These are phyloP conservation scores for Spisula solida DNA, from an alignment of 2,888 invertebrate genomes.

Conservation along the genomic window DNA sequence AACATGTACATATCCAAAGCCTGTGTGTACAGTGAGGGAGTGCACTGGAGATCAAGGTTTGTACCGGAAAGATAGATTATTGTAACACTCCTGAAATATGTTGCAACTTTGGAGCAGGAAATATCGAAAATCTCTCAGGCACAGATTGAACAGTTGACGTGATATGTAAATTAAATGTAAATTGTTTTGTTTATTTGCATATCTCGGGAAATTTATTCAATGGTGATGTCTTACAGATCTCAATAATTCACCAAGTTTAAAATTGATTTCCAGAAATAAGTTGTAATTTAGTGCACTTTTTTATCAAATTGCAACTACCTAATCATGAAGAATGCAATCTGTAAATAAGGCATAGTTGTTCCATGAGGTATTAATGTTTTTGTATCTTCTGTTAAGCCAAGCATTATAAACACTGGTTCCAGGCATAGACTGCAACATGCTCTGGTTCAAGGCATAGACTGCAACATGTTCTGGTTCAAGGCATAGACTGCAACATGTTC, in stretches of 20 bases:
- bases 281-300: not conserved
- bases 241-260: not conserved
- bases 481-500: no score
- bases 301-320: not conserved
- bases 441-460: no score
- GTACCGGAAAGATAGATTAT: no score
- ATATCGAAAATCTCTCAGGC: not conserved
- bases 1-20: no score
- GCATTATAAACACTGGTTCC: no score
- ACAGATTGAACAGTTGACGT: not conserved
- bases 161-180: constrained; percentile 1
- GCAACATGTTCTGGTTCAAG: no score
- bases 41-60: no score
- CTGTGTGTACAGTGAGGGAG: no score
- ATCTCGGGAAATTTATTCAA: not conserved
- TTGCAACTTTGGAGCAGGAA: not conserved
- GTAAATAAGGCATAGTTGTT: not conserved
- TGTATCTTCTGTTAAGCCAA: no score
- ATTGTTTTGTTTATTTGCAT: constrained; percentile 16
- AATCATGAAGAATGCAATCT: not conserved
- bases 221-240: not conserved
- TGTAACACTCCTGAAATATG: no score
- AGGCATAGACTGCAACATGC: no score
- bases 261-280: not conserved
- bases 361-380: no score